phyloP scores from a whole-genome alignment of 2,113 vertebrate species.

The Sapajus apella region DNA sequence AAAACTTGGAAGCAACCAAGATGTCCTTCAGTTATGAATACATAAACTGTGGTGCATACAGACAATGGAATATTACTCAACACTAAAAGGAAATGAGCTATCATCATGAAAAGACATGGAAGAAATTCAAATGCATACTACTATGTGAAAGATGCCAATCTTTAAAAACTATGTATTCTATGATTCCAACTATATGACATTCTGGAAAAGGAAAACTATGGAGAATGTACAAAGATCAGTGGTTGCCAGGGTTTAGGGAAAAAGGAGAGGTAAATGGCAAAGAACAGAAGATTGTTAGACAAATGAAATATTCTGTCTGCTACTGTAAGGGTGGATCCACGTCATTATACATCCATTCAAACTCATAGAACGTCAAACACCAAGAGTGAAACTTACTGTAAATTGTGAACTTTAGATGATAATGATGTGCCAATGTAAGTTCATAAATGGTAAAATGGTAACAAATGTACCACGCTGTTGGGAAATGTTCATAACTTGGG shows the following conservation, averaged over 20 bases:
- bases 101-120: neutral
- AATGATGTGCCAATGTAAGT: neutral
- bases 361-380: neutral
- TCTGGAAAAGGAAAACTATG: neutral
- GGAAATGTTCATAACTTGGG: neutral
- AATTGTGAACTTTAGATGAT: neutral
- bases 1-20: neutral
- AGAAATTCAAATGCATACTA: neutral
- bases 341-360: neutral
- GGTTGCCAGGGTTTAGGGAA: too few relatives aligned
- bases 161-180: neutral
- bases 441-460: too few relatives aligned
- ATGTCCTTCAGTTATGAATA: neutral
- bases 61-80: neutral
- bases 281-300: neutral
- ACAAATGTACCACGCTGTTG: too few relatives aligned
- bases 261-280: neutral
- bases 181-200: neutral
- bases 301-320: neutral
- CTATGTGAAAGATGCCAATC: neutral
- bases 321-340: too few relatives aligned
- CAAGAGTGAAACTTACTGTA: neutral
- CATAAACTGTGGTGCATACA: neutral
- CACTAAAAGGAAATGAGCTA: neutral
- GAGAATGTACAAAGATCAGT: neutral